These are phyloP conservation scores for Strigamia transsilvanica DNA, from an alignment of 2,888 invertebrate species.

Conservation along the genomic window DNA sequence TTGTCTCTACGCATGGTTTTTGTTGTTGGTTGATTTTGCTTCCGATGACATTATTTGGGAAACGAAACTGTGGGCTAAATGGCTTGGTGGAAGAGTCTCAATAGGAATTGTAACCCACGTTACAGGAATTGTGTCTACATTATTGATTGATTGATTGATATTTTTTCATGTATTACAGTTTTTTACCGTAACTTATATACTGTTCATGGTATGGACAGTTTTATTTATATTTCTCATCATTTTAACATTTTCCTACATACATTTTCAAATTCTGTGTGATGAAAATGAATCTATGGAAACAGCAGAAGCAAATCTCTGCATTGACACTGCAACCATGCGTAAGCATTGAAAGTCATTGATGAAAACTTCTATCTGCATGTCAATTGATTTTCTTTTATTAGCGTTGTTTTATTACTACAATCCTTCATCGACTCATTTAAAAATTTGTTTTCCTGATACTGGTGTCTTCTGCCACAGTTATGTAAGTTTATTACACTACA, in stretches of 20 bases:
- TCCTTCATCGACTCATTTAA: neutral
- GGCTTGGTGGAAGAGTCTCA: neutral
- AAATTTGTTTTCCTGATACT: conserved; percentile 22
- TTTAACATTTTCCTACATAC: conserved; percentile 29
- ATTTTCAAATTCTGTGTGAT: conserved; percentile 29
- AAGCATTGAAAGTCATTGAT: neutral
- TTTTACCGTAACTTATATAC: neutral
- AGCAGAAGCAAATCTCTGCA: neutral
- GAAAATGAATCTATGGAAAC: neutral
- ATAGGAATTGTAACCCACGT: conserved; percentile 9
- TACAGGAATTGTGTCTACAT: neutral
- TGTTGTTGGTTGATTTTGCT: conserved; percentile 22
- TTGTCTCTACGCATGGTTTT: conserved; percentile 13
- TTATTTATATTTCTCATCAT: conserved; percentile 37
- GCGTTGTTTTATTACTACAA: conserved; percentile 30
- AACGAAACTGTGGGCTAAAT: conserved; percentile 30
- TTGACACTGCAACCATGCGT: conserved; percentile 39
- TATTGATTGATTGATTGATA: neutral
- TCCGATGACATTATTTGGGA: conserved; percentile 31
- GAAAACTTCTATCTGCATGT: neutral
- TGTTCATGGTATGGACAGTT: neutral
- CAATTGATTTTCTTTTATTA: neutral
- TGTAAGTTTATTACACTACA: neutral
- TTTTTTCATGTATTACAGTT: neutral
- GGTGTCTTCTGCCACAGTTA: conserved; percentile 29